Conservation (phyloP, 2,113 vertebrate species). For the Thermophis baileyi region DNA sequence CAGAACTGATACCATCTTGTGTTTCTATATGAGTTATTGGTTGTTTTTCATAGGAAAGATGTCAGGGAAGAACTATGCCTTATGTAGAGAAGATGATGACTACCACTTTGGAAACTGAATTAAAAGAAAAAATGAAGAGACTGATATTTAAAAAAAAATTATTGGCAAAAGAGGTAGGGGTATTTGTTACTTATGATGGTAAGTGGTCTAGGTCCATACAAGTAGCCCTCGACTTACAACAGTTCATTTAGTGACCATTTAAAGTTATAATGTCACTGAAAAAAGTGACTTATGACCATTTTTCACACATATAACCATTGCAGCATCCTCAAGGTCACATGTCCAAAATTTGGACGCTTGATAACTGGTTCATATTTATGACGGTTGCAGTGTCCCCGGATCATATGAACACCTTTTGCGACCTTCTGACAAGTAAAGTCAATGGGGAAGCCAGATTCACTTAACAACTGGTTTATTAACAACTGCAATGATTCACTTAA, state of each 20-base stretch:
- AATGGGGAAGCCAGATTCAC: not conserved
- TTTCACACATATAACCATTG: not conserved
- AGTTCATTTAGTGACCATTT: not conserved
- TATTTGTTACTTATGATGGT: not conserved
- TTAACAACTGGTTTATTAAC: no score
- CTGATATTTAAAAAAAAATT: not conserved
- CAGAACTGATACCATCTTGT: not conserved
- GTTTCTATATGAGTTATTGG: not conserved
- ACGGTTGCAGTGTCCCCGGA: not conserved
- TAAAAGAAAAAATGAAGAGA: not conserved
- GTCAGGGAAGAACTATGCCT: not conserved
- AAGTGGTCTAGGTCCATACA: not conserved
- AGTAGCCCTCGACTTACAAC: not conserved
- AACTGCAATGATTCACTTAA: not conserved
- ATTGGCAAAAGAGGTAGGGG: not conserved
- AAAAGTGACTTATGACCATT: not conserved
- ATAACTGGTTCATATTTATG: not conserved
- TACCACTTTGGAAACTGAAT: not conserved
- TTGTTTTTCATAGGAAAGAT: not conserved
- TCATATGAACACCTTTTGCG: not conserved
- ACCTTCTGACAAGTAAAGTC: not conserved
- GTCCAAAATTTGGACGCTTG: not conserved
- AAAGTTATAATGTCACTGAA: not conserved
- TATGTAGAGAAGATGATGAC: not conserved
- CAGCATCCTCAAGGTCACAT: not conserved